Base-by-base conservation (phyloP, 2,888 invertebrate species). In the Agonopterix alstromeriana region DNA sequence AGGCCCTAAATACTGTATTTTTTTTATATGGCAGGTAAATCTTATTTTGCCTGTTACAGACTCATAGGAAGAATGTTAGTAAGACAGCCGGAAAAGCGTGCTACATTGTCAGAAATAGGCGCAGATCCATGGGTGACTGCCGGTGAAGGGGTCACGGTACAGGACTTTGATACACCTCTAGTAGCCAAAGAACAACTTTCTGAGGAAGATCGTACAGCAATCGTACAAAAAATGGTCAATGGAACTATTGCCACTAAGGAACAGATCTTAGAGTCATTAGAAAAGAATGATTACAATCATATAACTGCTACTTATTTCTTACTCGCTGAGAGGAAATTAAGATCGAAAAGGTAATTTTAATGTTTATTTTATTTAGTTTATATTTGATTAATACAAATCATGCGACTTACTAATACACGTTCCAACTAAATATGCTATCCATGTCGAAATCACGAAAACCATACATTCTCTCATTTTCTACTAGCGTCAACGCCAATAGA, bases 241-340 rank as follows among this genome's bases (percentile, higher is more conserved):
- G 99, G 99, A 49, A 94, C 94, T 66, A 97, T 99, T 54, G 98
- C 97, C 48, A 93, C 94, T 48, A 97, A 97, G 82, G 98, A 99
- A 73, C 95, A 97, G 75, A 98, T 99, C 61, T 82, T 96, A 64
- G 95, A 96, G 94, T 95, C 97, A 49, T 88, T 99, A 69, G 97
- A 98, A 73, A 95, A 94, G 73, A 97, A 98, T 85, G 97, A 97
- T 73, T 99, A 99, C 85, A 98, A 98, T 88, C 98, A 99, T 82
- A 95, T 99, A 68, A 98, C 99, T 35, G 99, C 99, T 44, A 99
- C 99, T 12, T 99, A 98, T 86, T 99, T 96, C 86, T 90, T 99
- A 62, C 88, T 99, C 63, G 98, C 98, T 10, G 99, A 99, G 84
- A 91, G 97, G 57, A 95, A 97, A 76, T 89, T 99, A 42, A 91